Conservation (phyloP, 2,797 vertebrate species). For the Eupleurogrammus muticus region DNA sequence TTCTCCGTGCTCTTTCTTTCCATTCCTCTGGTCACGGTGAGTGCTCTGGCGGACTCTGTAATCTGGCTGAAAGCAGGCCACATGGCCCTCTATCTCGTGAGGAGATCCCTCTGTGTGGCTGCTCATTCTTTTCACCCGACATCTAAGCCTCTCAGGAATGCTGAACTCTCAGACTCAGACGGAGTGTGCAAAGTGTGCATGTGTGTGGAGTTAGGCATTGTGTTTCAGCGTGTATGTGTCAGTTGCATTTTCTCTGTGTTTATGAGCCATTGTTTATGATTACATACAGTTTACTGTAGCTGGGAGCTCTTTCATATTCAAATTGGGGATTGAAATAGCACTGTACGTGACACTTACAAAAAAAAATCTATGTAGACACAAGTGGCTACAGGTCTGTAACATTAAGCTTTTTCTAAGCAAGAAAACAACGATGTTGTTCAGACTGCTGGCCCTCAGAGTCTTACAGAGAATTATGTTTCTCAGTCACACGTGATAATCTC, state of each 20-base stretch:
- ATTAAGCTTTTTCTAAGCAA: conserved; percentile 24
- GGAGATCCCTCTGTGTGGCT: conserved; percentile 77
- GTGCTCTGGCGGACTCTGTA: conserved; percentile 56
- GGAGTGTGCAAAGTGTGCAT: conserved; percentile 55
- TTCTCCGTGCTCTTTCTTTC: conserved; percentile 30
- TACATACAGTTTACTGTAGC: conserved; percentile 15
- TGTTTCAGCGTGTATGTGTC: conserved; percentile 34
- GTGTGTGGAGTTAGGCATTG: conserved; percentile 38
- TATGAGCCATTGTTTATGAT: conserved; percentile 4
- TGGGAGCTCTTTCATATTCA: conserved; percentile 4
- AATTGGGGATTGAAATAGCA: conserved; percentile 7
- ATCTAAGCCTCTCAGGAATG: conserved; percentile 82
- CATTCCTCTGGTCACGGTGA: conserved; percentile 46
- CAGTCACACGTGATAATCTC: conserved; percentile 73
- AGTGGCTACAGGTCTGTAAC: background rate
- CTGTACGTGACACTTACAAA: background rate
- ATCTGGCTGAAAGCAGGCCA: conserved; percentile 75
- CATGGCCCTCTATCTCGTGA: conserved; percentile 74
- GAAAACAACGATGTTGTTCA: conserved; percentile 61
- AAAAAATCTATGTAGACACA: conserved; percentile 8
- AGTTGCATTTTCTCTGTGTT: conserved; percentile 21
- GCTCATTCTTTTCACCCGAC: conserved; percentile 75
- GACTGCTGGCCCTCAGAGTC: conserved; percentile 49
- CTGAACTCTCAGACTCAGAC: conserved; percentile 60
- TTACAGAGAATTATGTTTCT: conserved; percentile 74